phyloP scores from a whole-genome alignment of 2,888 invertebrate genomes.

The Calameuta idolon region DNA sequence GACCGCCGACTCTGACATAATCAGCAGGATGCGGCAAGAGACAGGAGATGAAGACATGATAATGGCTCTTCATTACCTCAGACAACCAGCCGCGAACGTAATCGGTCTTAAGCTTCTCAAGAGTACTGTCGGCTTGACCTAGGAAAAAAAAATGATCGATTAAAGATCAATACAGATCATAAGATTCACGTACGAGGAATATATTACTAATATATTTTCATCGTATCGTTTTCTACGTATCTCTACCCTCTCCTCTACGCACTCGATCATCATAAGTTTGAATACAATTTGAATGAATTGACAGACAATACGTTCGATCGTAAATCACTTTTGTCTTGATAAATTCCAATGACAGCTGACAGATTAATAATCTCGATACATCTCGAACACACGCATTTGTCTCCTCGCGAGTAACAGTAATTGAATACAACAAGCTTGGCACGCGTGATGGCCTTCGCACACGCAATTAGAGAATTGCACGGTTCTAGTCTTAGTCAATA shows the following conservation, averaged over 20 bases:
- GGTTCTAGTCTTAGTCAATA: neutral
- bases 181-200: neutral
- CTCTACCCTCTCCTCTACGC: neutral
- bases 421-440: neutral
- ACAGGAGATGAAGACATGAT: conserved; percentile 92
- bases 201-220: neutral
- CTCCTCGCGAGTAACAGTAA: neutral
- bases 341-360: neutral
- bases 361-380: neutral
- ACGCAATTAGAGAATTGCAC: neutral
- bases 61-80: conserved; percentile 84
- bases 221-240: neutral
- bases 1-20: conserved; percentile 94
- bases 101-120: conserved; percentile 92
- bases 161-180: neutral
- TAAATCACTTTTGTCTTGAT: neutral
- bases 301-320: neutral
- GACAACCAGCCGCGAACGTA: conserved; percentile 94
- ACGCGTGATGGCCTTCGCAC: neutral
- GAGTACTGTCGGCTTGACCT: conserved; percentile 85
- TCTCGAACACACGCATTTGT: neutral
- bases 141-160: conserved; percentile 27
- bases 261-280: neutral
- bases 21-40: conserved; percentile 96
- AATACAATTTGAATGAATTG: neutral